phyloP scores from a whole-genome alignment of 30 jellyfish, hydroid and myxozoan species.

The Aurelia aurita complex sp. Pacific region DNA sequence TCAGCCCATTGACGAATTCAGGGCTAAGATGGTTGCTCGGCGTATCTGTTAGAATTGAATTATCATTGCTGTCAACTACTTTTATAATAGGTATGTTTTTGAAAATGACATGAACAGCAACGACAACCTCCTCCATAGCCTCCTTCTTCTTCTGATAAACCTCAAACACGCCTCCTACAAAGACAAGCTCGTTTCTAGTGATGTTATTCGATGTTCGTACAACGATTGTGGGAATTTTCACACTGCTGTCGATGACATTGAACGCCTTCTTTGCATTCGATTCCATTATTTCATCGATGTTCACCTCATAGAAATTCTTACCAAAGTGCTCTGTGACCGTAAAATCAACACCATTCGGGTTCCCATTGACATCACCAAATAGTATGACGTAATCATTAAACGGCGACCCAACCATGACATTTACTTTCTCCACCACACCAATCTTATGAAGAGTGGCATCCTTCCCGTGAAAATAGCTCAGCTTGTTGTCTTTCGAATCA shows the following conservation, averaged over 20 bases:
- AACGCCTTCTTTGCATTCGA: constrained; percentile 1
- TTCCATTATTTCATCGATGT: constrained; percentile 33
- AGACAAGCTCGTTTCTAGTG: constrained; percentile 38
- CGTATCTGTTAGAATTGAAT: constrained; percentile 24
- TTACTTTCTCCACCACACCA: constrained; percentile 35
- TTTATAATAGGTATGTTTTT: constrained; percentile 39
- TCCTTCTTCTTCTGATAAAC: constrained; percentile 7
- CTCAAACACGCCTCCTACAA: constrained; percentile 44
- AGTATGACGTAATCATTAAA: constrained; percentile 61
- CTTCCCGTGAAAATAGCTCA: constrained; percentile 58
- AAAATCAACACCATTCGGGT: constrained; percentile 55
- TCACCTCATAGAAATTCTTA: constrained; percentile 54
- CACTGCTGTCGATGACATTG: constrained; percentile 58
- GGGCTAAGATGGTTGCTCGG: constrained; percentile 54
- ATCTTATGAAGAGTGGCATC: constrained; percentile 42
- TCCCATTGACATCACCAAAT: constrained; percentile 41
- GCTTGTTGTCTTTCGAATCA: constrained; percentile 49
- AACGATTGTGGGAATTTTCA: constrained; percentile 62
- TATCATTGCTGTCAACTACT: constrained; percentile 48
- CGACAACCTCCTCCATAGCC: constrained; percentile 5
- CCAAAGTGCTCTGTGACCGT: constrained; percentile 54
- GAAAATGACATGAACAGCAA: constrained; percentile 38
- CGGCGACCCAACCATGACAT: constrained; percentile 59
- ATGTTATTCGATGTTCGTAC: constrained; percentile 48
- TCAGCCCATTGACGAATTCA: constrained; percentile 52